A percentile compares a stretch with the other conserved stretches of the same genome.
phyloP scores from a whole-genome alignment of 2,888 invertebrate genomes.

The Amaurobius ferox region DNA sequence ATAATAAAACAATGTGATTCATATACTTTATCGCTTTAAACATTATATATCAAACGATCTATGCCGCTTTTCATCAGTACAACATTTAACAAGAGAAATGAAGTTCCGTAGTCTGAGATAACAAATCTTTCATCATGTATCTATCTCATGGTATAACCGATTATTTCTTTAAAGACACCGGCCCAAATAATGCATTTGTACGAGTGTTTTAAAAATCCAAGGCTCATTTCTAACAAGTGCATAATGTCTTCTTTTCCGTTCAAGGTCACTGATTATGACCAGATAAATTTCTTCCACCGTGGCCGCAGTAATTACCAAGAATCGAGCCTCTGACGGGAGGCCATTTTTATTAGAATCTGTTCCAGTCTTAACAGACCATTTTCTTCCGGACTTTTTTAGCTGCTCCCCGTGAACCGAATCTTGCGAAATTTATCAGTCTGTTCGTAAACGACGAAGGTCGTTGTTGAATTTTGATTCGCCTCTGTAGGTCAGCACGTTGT shows the following conservation, averaged over 20 bases:
- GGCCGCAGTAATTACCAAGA: not conserved
- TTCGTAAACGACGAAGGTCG: not conserved
- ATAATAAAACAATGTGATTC: too few species aligned
- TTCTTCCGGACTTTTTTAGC: not conserved
- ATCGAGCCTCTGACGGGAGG: not conserved
- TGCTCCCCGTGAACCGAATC: not conserved
- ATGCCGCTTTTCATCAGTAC: too few species aligned
- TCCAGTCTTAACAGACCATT: not conserved
- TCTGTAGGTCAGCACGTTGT: not conserved
- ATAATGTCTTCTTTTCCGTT: not conserved
- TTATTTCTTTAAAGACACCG: not conserved
- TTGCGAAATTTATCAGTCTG: not conserved
- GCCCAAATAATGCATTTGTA: not conserved
- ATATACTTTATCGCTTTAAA: too few species aligned
- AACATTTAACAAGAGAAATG: too few species aligned
- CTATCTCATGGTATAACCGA: too few species aligned
- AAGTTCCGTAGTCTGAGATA: too few species aligned
- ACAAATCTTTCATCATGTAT: too few species aligned
- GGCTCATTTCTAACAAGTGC: not conserved
- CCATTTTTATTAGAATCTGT: slow-evolving; percentile 12
- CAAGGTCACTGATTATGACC: not conserved
- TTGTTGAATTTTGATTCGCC: not conserved
- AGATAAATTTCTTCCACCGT: not conserved
- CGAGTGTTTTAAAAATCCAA: not conserved
- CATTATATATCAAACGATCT: too few species aligned